These are phyloP conservation scores for Hybos culiciformis DNA, from an alignment of 2,888 invertebrate species.

Conservation along the genomic window DNA sequence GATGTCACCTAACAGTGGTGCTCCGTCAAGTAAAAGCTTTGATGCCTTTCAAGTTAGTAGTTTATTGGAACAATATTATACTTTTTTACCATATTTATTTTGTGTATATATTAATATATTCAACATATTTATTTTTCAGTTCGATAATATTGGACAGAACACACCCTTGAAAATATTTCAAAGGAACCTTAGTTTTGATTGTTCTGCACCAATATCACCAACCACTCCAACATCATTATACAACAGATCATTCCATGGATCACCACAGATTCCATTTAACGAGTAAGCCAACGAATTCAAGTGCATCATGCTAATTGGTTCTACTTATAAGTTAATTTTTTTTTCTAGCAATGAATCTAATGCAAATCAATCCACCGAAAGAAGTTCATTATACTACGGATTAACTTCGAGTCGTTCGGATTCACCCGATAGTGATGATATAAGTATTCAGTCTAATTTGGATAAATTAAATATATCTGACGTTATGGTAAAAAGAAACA, in stretches of 20 bases:
- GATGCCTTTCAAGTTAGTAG: conserved; percentile 32
- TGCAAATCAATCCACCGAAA: neutral
- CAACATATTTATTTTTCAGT: conserved; percentile 21
- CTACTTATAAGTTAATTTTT: neutral
- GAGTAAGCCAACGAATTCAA: neutral
- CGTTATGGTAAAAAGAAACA: conserved; percentile 26
- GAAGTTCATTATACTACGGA: too few species aligned
- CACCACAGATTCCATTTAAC: conserved; percentile 18
- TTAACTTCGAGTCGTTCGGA: conserved; percentile 30
- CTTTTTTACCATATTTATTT: neutral
- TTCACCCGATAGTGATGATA: conserved; percentile 33
- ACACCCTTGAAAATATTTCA: conserved; percentile 36
- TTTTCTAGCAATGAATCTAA: neutral
- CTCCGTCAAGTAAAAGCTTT: conserved; percentile 24
- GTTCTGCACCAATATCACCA: conserved; percentile 36
- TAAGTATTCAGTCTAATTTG: conserved; percentile 29
- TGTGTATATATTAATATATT: neutral
- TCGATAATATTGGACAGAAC: conserved; percentile 36
- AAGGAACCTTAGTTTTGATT: conserved; percentile 37
- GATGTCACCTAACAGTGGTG: conserved; percentile 26
- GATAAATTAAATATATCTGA: conserved; percentile 28
- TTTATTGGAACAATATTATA: neutral
- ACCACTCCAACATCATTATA: conserved; percentile 35
- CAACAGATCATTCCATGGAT: conserved; percentile 34
- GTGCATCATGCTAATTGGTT: neutral